phyloP scores from a whole-genome alignment of 2,797 vertebrate species.

The Phataginus tricuspis region DNA sequence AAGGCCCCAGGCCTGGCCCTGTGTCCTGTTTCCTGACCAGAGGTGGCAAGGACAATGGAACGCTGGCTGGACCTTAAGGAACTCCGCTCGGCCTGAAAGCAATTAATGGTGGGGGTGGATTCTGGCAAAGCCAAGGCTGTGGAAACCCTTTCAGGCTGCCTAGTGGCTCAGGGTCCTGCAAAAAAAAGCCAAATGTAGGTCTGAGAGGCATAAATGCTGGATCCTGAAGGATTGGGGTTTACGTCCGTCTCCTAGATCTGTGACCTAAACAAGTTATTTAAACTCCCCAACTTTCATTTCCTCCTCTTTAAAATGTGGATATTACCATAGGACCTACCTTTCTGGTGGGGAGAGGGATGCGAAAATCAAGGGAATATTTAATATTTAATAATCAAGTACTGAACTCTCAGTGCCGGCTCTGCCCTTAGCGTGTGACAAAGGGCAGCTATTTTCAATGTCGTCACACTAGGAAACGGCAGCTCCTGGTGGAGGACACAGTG shows the following conservation, averaged over 20 bases:
- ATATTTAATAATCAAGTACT: no score
- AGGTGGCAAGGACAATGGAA: neutral
- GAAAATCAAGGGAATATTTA: neutral
- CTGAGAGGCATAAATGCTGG: neutral
- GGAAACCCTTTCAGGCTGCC: neutral
- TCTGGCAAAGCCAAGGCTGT: neutral
- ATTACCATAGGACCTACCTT: neutral
- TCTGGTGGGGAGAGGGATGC: neutral
- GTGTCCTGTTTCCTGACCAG: neutral
- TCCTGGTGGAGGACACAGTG: neutral
- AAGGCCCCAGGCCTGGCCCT: neutral
- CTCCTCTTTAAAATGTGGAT: neutral
- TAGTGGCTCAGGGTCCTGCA: neutral
- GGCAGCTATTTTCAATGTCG: neutral
- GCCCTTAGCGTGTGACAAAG: neutral
- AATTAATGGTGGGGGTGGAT: neutral
- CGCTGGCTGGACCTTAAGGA: neutral
- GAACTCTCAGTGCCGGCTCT: neutral
- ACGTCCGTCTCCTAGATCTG: neutral
- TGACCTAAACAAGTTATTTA: neutral
- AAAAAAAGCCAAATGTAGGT: neutral
- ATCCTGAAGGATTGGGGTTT: neutral
- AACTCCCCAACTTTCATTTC: constrained; percentile 15
- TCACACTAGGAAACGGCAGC: neutral
- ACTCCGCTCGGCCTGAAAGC: neutral